These are phyloP conservation scores for Nylanderia fulva DNA, from an alignment of 1,140 invertebrate species.

Conservation along the genomic window DNA sequence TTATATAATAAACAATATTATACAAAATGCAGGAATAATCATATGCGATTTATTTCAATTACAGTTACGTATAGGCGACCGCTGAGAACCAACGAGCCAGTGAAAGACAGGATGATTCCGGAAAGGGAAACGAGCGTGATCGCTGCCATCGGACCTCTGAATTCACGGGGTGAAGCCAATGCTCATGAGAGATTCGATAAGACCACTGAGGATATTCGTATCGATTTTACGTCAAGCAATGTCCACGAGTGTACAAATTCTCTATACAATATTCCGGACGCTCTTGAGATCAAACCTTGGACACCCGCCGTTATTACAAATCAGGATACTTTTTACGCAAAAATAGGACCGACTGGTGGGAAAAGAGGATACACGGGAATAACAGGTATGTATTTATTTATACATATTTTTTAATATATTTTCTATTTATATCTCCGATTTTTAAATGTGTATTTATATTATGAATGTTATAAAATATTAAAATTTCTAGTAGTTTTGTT, in stretches of 20 bases:
- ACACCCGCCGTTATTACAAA: conserved; percentile 87
- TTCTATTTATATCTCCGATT: background rate
- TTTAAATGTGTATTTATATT: background rate
- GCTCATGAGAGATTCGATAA: conserved; percentile 91
- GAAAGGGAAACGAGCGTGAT: conserved; percentile 91
- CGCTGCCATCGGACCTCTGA: conserved; percentile 95
- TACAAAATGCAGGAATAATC: background rate
- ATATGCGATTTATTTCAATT: conserved; percentile 18
- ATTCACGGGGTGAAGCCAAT: conserved; percentile 92
- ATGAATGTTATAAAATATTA: background rate
- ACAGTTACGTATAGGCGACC: conserved; percentile 91
- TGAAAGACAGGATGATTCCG: conserved; percentile 90
- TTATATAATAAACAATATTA: background rate
- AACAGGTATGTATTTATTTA: conserved; percentile 88
- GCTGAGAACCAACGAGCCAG: conserved; percentile 90
- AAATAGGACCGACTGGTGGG: conserved; percentile 94
- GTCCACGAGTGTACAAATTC: conserved; percentile 85
- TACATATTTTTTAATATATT: no score
- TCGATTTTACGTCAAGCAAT: conserved; percentile 89
- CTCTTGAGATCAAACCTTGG: conserved; percentile 88
- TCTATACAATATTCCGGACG: conserved; percentile 81
- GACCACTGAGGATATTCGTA: conserved; percentile 90
- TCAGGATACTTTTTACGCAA: conserved; percentile 89
- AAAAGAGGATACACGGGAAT: conserved; percentile 92
- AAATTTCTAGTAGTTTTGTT: background rate